Base-by-base conservation (phyloP, 1,140 invertebrate species). In the Anastatus disparis region DNA sequence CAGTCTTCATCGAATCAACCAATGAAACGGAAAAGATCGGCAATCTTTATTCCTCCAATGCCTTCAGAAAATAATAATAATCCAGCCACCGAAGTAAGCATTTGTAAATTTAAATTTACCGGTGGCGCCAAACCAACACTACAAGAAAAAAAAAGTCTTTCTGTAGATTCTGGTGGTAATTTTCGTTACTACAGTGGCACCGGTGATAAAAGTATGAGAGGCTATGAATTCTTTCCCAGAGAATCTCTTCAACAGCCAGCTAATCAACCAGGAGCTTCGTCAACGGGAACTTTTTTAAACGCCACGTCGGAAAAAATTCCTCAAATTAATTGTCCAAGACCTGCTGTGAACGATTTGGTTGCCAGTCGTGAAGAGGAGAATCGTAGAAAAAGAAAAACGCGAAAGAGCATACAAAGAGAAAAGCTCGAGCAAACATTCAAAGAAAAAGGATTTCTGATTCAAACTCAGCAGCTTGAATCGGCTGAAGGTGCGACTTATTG, bases 101-200 rank as follows among this genome's bases (percentile, higher is more conserved):
- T 96, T 79, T 96, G 95, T 80, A 96, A 96, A 79, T 96, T 96
- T 78, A 96, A 96, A 80, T 96, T 96, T 79, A 95, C 94, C 0
- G 94, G 94, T 4, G 94, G 95, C 0, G 93, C 93, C 27, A 94
- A 94, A 70, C 95, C 95, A 0, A 92, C 90, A 53, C 81, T 96
- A 29, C 93, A 96, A 81, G 94, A 96, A 76, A 96, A 96, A 84
- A 96, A 96, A 82, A 95, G 94, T 88, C 86, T 96, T 0, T 95
- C 93, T 0, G 93, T 95, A 2, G 93, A 95, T 79, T 92, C 93
- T 0, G 93, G 93, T 2, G 94, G 94, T 0, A 95, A 94, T 77
- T 94, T 95, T 77, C 87, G 93, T 17, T 95, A 94, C 78, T 94
- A 93, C 78, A 91, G 90, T 65, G 89, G 91, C 22, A 91, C 91